Conservation (phyloP, 2,113 vertebrate species). For the Dicaeum eximium region DNA sequence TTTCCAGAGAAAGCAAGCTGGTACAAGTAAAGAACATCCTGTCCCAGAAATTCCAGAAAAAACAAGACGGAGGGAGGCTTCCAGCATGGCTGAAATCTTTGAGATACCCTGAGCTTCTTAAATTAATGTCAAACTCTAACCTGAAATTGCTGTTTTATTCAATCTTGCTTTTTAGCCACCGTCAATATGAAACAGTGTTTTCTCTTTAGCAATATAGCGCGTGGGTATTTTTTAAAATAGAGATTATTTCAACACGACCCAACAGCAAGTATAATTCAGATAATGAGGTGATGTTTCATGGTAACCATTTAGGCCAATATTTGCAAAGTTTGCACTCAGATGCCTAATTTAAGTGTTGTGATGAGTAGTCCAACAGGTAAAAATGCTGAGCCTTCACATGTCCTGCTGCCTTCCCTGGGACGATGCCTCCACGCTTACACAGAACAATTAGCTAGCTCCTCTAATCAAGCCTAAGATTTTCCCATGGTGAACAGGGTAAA, state of each 20-base stretch:
- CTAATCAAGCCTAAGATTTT: constrained; percentile 10
- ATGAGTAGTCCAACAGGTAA: background rate
- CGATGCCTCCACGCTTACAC: background rate
- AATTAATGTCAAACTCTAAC: background rate
- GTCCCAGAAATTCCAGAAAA: background rate
- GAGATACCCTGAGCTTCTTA: background rate
- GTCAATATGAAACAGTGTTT: background rate
- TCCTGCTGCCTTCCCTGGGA: background rate
- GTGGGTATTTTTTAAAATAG: background rate
- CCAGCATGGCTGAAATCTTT: background rate
- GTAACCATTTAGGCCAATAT: constrained; percentile 32
- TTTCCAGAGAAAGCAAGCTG: background rate
- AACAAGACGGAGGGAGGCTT: background rate
- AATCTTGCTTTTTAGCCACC: background rate
- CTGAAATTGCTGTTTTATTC: background rate
- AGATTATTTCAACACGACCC: background rate
- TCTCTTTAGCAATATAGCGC: background rate
- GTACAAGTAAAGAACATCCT: background rate
- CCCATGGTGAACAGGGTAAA: background rate
- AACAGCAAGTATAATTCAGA: background rate
- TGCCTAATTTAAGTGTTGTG: background rate
- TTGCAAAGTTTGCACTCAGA: constrained; percentile 40
- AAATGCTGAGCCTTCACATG: constrained; percentile 26
- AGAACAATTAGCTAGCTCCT: constrained; percentile 17
- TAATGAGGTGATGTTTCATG: background rate